Conservation (phyloP, 2,888 invertebrate genomes). For the Xestia rhomboidea region DNA sequence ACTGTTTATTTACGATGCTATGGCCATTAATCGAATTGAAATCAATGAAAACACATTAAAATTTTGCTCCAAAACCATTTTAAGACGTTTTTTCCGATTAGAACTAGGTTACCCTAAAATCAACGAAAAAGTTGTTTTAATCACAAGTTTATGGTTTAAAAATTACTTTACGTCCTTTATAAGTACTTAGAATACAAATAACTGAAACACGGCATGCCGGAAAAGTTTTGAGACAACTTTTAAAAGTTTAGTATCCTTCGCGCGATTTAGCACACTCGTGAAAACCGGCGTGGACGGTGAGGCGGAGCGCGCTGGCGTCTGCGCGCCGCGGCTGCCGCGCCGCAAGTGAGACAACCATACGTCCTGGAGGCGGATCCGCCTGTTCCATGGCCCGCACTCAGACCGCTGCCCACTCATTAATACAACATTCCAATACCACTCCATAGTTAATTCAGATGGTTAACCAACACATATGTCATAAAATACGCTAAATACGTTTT, state of each 20-base stretch:
- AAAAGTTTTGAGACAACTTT: constrained; percentile 48
- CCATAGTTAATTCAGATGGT: constrained; percentile 32
- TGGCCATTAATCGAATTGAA: not conserved
- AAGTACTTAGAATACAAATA: not conserved
- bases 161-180: not conserved
- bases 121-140: constrained; percentile 9
- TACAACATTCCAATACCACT: constrained; percentile 52
- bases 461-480: constrained; percentile 24
- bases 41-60: not conserved
- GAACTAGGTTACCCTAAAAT: not conserved
- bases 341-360: constrained; percentile 35
- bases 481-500: constrained; percentile 5
- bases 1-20: not conserved
- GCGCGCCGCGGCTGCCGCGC: constrained; percentile 20
- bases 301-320: constrained; percentile 33
- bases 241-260: constrained; percentile 23
- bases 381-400: constrained; percentile 27
- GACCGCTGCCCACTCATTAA: constrained; percentile 44
- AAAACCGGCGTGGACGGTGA: constrained; percentile 6
- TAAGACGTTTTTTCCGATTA: not conserved
- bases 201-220: not conserved
- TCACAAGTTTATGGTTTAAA: not conserved
- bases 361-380: not conserved
- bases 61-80: not conserved
- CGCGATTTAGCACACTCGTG: constrained; percentile 28